phyloP scores from a whole-genome alignment of 2,797 vertebrate species.

The Synaphobranchus kaupii region DNA sequence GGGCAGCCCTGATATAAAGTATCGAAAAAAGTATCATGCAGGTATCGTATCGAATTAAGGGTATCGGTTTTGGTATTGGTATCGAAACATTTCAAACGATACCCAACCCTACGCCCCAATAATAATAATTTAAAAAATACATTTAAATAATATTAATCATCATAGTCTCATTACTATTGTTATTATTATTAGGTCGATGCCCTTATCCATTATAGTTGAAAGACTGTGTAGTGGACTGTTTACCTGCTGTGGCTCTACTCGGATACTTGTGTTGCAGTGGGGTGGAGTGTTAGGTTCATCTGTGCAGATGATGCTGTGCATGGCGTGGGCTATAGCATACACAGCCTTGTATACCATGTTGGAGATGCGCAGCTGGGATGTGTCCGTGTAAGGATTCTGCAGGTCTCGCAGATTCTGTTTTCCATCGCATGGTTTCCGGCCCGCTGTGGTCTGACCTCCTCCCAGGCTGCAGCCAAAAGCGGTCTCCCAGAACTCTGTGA shows the following conservation, averaged over 20 bases:
- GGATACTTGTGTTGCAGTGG: conserved; percentile 50
- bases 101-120: too few species aligned
- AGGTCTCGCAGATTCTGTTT: conserved; percentile 57
- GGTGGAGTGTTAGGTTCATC: conserved; percentile 32
- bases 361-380: conserved; percentile 63
- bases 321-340: conserved; percentile 66
- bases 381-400: conserved; percentile 60
- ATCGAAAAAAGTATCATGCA: too few species aligned
- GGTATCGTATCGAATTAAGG: too few species aligned
- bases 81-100: too few species aligned
- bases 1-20: too few species aligned
- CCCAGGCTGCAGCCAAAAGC: conserved; percentile 58
- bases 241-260: conserved; percentile 59
- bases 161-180: too few species aligned
- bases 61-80: too few species aligned
- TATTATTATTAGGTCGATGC: too few species aligned
- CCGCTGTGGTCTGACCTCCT: conserved; percentile 33
- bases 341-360: conserved; percentile 73
- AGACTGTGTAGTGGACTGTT: not conserved
- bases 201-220: not conserved
- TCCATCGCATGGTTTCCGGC: conserved; percentile 53
- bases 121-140: too few species aligned
- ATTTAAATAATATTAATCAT: too few species aligned
- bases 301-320: conserved; percentile 60
- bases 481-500: conserved; percentile 64